A percentile compares a stretch with the other conserved stretches of the same genome.
These are phyloP conservation scores for Acipenser oxyrinchus DNA, from an alignment of 2,797 vertebrate genomes.

Conservation along the genomic window DNA sequence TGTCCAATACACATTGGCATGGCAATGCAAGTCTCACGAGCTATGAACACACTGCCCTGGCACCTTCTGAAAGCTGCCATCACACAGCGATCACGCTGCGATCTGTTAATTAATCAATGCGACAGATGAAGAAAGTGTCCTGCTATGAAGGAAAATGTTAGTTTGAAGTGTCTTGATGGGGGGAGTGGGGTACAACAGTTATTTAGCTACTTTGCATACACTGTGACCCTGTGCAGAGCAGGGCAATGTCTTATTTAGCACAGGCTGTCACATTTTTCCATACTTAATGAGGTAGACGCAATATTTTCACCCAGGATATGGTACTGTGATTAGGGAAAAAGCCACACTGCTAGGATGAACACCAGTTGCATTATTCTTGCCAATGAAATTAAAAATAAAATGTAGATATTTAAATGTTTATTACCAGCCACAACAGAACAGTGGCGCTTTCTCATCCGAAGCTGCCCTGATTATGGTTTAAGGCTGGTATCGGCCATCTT, in stretches of 20 bases:
- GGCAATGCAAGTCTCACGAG: slow-evolving; percentile 24
- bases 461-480: no score
- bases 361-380: no score
- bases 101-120: slow-evolving; percentile 66
- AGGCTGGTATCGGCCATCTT: no score
- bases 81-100: slow-evolving; percentile 42
- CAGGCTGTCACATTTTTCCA: background rate
- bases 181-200: slow-evolving; percentile 22
- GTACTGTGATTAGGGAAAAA: background rate
- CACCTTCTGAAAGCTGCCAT: slow-evolving; percentile 30
- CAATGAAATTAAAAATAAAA: no score
- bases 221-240: background rate
- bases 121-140: slow-evolving; percentile 61
- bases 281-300: background rate
- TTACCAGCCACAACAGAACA: no score
- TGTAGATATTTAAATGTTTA: no score
- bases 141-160: slow-evolving; percentile 52
- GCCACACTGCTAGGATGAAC: no score
- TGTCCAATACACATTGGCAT: slow-evolving; percentile 3
- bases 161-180: slow-evolving; percentile 33
- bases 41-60: slow-evolving; percentile 48
- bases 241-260: slow-evolving; percentile 1
- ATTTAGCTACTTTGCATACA: slow-evolving; percentile 1
- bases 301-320: background rate
- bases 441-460: no score